These are phyloP conservation scores for Cephalopterus ornatus DNA, from an alignment of 2,113 vertebrate species.

Conservation along the genomic window DNA sequence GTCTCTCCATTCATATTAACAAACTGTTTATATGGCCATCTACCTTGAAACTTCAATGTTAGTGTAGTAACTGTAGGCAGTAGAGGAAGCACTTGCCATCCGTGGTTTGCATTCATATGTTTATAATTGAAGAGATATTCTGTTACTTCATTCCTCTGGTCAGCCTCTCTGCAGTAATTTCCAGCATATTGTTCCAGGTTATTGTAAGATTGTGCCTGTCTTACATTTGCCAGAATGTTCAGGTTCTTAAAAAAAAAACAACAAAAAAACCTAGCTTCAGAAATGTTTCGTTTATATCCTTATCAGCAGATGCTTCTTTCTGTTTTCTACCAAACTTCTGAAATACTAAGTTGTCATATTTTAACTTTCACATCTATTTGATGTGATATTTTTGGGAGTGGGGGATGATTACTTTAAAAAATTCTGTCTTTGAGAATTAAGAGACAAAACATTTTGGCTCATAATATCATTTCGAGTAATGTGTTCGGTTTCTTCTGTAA, in stretches of 20 bases:
- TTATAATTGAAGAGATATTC: background rate
- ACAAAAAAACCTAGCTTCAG: background rate
- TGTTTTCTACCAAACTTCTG: background rate
- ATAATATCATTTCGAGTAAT: background rate
- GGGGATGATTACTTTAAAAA: background rate
- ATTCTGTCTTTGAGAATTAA: background rate
- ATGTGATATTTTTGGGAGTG: background rate
- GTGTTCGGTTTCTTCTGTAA: background rate
- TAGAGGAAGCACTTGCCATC: background rate
- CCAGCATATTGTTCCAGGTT: background rate
- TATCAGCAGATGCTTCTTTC: background rate
- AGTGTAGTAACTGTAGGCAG: background rate
- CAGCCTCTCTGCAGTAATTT: background rate
- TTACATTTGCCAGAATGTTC: background rate
- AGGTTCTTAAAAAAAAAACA: background rate
- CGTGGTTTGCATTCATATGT: background rate
- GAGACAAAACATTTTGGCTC: background rate
- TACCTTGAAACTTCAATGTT: background rate
- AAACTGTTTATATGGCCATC: background rate
- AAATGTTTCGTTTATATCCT: background rate
- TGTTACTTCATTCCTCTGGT: background rate
- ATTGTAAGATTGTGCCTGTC: background rate
- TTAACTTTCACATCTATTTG: background rate
- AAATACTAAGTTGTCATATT: background rate
- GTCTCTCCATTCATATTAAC: background rate